A percentile compares a stretch with the other conserved stretches of the same genome.
Evolutionary conservation across 2,888 invertebrate genomes (phyloP).

Genomic region (Idaea straminata): DNA sequence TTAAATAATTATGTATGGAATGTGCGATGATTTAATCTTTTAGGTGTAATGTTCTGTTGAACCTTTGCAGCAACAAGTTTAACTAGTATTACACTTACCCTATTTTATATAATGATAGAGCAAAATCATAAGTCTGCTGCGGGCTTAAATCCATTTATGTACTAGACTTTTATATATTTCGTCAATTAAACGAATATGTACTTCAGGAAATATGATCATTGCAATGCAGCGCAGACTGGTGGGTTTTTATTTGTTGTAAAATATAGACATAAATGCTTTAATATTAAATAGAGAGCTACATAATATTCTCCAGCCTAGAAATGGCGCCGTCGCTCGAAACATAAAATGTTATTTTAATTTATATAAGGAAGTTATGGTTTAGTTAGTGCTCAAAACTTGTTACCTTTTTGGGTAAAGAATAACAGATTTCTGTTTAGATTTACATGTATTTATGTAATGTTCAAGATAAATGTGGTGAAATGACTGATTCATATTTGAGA

Average conservation of each 20-base stretch:
- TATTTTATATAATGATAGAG: not conserved
- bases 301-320: not conserved
- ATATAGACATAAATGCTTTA: not conserved
- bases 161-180: not conserved
- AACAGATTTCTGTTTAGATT: constrained; percentile 11
- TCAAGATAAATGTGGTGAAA: too few species aligned
- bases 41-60: not conserved
- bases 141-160: not conserved
- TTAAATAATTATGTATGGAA: constrained; percentile 13
- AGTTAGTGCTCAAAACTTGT: constrained; percentile 22
- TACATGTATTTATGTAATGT: not conserved
- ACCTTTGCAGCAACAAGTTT: not conserved
- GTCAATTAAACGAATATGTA: not conserved
- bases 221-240: not conserved
- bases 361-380: constrained; percentile 16
- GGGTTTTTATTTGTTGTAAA: not conserved
- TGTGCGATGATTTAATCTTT: not conserved
- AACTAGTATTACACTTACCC: not conserved
- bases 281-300: not conserved
- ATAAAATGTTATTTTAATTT: constrained; percentile 16
- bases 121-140: not conserved
- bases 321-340: not conserved
- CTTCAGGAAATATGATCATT: not conserved
- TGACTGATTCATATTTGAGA: too few species aligned
- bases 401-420: constrained; percentile 14